phyloP scores from a whole-genome alignment of 1,140 invertebrate species.

The Danaus plexippus region DNA sequence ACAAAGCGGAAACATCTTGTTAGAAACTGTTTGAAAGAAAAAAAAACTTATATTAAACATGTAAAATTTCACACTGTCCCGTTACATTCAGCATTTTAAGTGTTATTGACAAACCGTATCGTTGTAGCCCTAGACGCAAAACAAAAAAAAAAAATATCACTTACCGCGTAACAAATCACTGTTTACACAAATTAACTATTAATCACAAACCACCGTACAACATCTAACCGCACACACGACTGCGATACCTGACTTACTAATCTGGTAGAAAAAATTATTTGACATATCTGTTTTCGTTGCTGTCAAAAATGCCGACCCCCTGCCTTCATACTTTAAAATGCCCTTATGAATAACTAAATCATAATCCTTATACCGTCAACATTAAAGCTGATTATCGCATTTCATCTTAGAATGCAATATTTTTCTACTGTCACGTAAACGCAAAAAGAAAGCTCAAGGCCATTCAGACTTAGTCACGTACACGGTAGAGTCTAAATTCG shows the following conservation, averaged over 20 bases:
- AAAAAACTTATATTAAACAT: neutral
- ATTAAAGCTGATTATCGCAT: constrained; percentile 23
- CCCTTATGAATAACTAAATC: constrained; percentile 3
- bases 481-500: constrained; percentile 12
- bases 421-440: constrained; percentile 22
- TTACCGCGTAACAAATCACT: neutral
- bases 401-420: constrained; percentile 13
- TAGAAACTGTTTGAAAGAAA: neutral
- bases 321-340: constrained; percentile 19
- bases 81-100: constrained; percentile 8
- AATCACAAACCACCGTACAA: too few species aligned
- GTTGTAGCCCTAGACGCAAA: too few species aligned
- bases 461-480: constrained; percentile 9
- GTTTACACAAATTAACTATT: too few species aligned
- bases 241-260: constrained; percentile 32
- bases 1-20: constrained; percentile 4
- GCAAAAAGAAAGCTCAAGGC: constrained; percentile 9
- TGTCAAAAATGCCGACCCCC: constrained; percentile 38
- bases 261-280: constrained; percentile 39
- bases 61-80: constrained; percentile 12
- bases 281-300: constrained; percentile 43
- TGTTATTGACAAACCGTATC: constrained; percentile 3
- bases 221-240: constrained; percentile 25
- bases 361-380: constrained; percentile 6
- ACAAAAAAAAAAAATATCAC: neutral